Conservation (phyloP, 2,113 vertebrate genomes). For the Nyctereutes procyonoides region DNA sequence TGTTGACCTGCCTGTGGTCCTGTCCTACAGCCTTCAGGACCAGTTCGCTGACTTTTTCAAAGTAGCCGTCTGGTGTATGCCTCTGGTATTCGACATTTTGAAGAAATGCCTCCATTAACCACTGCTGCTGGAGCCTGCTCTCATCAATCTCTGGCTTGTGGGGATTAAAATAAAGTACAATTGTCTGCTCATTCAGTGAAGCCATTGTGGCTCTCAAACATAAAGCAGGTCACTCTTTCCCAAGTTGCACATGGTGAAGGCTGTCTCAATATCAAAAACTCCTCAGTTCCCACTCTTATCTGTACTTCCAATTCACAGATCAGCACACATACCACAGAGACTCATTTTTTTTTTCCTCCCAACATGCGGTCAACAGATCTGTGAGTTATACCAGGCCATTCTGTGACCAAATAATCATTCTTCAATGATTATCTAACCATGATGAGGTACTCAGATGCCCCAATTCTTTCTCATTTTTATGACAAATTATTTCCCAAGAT, state of each 20-base stretch:
- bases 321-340: neutral
- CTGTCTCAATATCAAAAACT: neutral
- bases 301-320: neutral
- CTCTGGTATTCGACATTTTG: neutral
- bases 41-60: neutral
- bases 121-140: neutral
- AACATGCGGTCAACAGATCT: neutral
- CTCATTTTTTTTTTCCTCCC: neutral
- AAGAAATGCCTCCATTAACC: neutral
- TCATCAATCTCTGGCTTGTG: neutral
- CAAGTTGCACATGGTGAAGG: neutral
- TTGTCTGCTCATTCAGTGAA: neutral
- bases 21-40: neutral
- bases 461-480: neutral
- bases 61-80: neutral
- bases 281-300: neutral
- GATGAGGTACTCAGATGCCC: accelerated
- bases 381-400: neutral
- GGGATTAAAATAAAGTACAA: neutral
- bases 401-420: neutral
- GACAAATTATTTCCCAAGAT: neutral
- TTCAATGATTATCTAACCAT: neutral
- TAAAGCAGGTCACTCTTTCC: neutral
- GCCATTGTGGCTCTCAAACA: neutral
- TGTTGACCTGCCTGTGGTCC: neutral